Evolutionary conservation across 2,888 invertebrate genomes (phyloP), one percentile per base, ranked within the genome.

Genomic region (Xanthostigma xanthostigma): DNA sequence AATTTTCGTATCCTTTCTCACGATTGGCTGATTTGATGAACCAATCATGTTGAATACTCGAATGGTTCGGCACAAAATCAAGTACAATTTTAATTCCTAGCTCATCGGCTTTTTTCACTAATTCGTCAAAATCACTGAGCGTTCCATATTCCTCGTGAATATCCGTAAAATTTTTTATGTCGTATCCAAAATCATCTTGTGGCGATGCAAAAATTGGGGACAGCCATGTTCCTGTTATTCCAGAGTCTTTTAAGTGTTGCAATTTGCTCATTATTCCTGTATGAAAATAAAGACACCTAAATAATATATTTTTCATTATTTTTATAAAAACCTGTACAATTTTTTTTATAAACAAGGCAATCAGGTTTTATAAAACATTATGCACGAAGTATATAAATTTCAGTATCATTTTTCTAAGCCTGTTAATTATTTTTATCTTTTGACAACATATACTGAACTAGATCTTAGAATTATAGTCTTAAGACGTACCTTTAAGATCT

Each of bases 111-210:
- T 64, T 69, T 0, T 54, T 55, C 0, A 81, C 60, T 10, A 88
- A 62, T 0, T 69, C 62, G 2, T 74, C 69, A 45, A 91, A 84
- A 63, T 90, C 87, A 0, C 68, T 68, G 64, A 87, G 68, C 0
- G 75, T 81, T 0, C 92, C 91, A 60, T 82, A 91, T 46, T 76
- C 73, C 0, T 77, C 64, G 55, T 89, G 81, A 35, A 92, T 77
- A 13, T 74, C 72, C 47, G 68, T 78, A 64, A 83, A 90, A 66
- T 91, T 75, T 34, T 83, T 78, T 56, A 92, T 83, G 60, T 93
- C 92, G 57, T 92, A 92, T 0, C 92, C 92, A 62, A 85, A 84
- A 66, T 93, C 91, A 0, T 76, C 72, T 83, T 87, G 84, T 0
- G 91, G 90, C 0, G 89, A 89, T 48, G 71, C 70, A 65, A 81